Base-by-base conservation (phyloP, 1,140 invertebrate species). In the Musca domestica region DNA sequence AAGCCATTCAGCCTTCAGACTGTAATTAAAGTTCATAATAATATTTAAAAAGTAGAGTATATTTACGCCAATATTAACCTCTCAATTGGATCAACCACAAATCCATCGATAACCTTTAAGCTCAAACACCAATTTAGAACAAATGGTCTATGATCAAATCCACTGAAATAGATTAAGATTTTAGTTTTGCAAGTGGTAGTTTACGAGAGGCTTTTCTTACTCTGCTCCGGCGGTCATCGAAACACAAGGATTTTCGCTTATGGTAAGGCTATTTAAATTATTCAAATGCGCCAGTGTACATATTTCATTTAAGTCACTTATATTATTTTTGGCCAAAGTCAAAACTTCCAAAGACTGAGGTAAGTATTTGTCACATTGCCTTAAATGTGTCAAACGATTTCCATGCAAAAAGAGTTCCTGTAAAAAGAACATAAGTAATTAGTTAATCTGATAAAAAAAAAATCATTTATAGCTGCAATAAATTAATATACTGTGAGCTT, bases 1-100 rank as follows among this genome's bases (percentile, higher is more conserved):
- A 52, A 97, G 83, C 95, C 95, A 96, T 80, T 96, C 94, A n/a
- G 93, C 94, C 85, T 95, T 93, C 68, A 96, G 86, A 81, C 94
- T 95, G 23, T 12, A 69, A 58, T 64, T 25, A n/a, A 41, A 17
- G 19, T 17, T 6, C 2, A 15, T 34, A 47, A 46, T 19, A 5
- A 46, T 3, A 51, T 22, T 46, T 19, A n/a, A n/a, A n/a, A n/a
- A n/a, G n/a, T n/a, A n/a, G n/a, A n/a, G n/a, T n/a, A n/a, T n/a
- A 56, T 7, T n/a, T 15, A 34, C 54, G 34, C 4, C n/a, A 23
- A 3, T 6, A 85, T 94, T 92, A 91, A 92, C 68, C 71, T 80
- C 87, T 97, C 95, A 74, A 95, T 91, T 52, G 94, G 91, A 81
- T 92, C 91, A 61, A 96, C 91, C 64, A 91, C 87, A 83, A 90